A percentile compares a stretch with the other conserved stretches of the same genome.
These are phyloP conservation scores for Onchidella celtica DNA, from an alignment of 2,888 invertebrate species.

Conservation along the genomic window DNA sequence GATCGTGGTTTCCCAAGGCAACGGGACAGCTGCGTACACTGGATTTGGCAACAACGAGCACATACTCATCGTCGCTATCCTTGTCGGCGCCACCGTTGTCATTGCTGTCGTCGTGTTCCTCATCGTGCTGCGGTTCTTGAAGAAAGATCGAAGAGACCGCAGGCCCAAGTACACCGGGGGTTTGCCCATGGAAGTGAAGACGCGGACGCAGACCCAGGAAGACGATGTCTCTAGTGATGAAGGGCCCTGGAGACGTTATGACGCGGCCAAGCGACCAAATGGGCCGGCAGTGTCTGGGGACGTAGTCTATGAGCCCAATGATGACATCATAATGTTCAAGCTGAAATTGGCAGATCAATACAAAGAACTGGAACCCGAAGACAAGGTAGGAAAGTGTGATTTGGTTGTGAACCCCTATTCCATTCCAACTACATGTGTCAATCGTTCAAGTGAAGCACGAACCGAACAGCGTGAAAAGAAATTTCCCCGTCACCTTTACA, in stretches of 20 bases:
- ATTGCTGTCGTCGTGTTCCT: conserved; percentile 67
- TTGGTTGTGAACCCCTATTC: no score
- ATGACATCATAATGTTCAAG: conserved; percentile 55
- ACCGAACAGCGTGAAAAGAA: no score
- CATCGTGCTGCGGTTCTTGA: conserved; percentile 65
- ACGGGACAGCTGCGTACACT: conserved; percentile 52
- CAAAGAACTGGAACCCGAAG: conserved; percentile 53
- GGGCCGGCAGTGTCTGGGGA: conserved; percentile 46
- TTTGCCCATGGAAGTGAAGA: conserved; percentile 51
- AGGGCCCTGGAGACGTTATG: conserved; percentile 49
- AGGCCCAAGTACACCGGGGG: conserved; percentile 51
- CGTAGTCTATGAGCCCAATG: conserved; percentile 30
- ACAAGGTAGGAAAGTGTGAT: conserved; percentile 33
- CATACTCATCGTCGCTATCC: conserved; percentile 64
- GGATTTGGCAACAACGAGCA: conserved; percentile 50
- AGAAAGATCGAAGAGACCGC: conserved; percentile 61
- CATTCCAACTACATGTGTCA: no score
- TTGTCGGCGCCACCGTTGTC: conserved; percentile 66
- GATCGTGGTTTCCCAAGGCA: conserved; percentile 60
- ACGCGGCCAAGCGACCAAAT: conserved; percentile 49
- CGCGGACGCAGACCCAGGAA: conserved; percentile 1
- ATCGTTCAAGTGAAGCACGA: no score
- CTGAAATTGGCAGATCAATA: conserved; percentile 55
- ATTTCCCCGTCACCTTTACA: no score
- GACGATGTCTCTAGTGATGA: conserved; percentile 37